Evolutionary conservation across 2,888 invertebrate genomes (phyloP).

Genomic region (Trimorus sp.): DNA sequence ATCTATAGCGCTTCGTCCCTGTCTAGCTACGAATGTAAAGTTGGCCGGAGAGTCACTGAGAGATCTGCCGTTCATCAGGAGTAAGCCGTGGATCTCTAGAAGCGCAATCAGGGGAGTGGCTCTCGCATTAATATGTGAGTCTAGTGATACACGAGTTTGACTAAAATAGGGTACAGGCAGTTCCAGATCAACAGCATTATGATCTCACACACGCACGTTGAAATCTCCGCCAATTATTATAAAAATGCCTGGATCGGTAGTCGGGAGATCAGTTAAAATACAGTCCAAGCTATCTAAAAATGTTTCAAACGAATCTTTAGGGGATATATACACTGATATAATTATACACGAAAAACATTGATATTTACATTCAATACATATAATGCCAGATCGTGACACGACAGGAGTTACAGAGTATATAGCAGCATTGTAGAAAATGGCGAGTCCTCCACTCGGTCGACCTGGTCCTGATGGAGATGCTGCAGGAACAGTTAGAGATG

Average conservation of each 20-base stretch:
- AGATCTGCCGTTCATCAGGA: background rate
- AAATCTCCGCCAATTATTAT: background rate
- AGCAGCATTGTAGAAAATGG: no score
- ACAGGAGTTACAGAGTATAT: no score
- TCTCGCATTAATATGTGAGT: background rate
- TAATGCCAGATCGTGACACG: no score
- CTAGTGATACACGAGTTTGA: slow-evolving; percentile 1
- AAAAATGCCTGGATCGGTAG: background rate
- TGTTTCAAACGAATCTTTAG: no score
- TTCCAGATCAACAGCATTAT: background rate
- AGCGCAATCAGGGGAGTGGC: background rate
- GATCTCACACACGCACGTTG: background rate
- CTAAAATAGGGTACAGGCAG: background rate
- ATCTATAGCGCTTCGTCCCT: background rate
- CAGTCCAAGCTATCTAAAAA: no score
- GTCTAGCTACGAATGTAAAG: background rate
- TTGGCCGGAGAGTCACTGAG: background rate
- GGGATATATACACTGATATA: no score
- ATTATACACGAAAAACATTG: no score
- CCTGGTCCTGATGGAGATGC: no score
- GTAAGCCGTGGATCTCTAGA: background rate
- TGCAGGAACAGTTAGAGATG: no score
- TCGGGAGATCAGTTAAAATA: background rate
- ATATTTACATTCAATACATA: no score
- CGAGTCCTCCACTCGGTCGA: no score